Base-by-base conservation (phyloP, 2,113 vertebrate species). In the Pseudorhombus dupliciocellatus region DNA sequence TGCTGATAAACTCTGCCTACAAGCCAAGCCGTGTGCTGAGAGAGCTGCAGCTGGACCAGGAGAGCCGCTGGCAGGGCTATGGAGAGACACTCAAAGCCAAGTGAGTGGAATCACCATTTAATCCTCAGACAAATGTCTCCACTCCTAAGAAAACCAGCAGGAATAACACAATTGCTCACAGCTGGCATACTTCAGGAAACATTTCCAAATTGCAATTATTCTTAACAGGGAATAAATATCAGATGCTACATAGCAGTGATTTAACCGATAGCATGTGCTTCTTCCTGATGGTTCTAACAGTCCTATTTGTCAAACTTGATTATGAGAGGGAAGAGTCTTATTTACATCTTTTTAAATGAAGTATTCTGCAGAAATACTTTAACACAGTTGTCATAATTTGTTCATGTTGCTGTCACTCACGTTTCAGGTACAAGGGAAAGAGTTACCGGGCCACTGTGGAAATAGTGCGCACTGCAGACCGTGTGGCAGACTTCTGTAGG, bases 21-120 rank as follows among this genome's bases (percentile, higher is more conserved):
- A 99, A 99, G 80, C 98, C 98, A 21, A 99, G 98, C 73, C 96
- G 97, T 26, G 97, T 99, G 77, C 93, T 99, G 84, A 88, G 96
- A 48, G 98, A 99, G 84, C 94, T 99, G 84, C 97, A 99, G 90
- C 86, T 99, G 90, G 96, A 98, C 86, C 96, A 97, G 81, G 96
- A 98, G 83, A 95, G 95, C 77, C 95, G 95, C 2, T 99, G 96
- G 95, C 96, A 97, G 25, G 96, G 97, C 63, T 94, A 97, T 56
- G 95, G 96, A 77, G 98, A 99, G 92, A 96, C 95, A 51, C 95
- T 99, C 31, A 99, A 99, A 94, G 98, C 97, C 89, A 99, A 99
- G 98, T 99, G 91, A 96, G 94, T 28, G 46, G 60, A 87, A 70
- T 52, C 44, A 4, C 60, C 53, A 66, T 69, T 78, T 78, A 85